phyloP scores from a whole-genome alignment of 2,888 invertebrate species.

The Ennomos quercinarius region DNA sequence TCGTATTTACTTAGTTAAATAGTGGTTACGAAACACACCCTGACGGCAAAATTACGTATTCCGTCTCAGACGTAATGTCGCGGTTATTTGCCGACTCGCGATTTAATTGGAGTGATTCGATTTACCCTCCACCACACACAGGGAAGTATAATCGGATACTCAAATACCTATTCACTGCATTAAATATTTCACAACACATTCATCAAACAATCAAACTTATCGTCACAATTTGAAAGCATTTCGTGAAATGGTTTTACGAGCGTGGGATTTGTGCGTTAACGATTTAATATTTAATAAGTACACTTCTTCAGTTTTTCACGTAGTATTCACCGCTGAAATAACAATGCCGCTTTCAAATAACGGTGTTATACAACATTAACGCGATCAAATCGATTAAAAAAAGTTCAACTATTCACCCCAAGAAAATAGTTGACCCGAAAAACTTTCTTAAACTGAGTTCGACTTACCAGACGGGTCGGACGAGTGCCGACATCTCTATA shows the following conservation, averaged over 20 bases:
- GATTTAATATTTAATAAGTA: slow-evolving; percentile 58
- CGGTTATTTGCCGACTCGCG: slow-evolving; percentile 65
- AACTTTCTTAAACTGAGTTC: slow-evolving; percentile 40
- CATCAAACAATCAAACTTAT: slow-evolving; percentile 47
- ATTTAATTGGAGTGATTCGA: slow-evolving; percentile 62
- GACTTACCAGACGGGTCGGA: slow-evolving; percentile 85
- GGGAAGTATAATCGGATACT: slow-evolving; percentile 55
- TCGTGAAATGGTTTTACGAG: slow-evolving; percentile 85
- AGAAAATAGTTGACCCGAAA: slow-evolving; percentile 56
- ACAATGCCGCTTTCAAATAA: slow-evolving; percentile 55
- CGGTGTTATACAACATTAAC: slow-evolving; percentile 45
- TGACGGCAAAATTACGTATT: slow-evolving; percentile 62
- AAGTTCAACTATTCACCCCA: slow-evolving; percentile 54
- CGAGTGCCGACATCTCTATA: slow-evolving; percentile 86
- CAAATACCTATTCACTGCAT: slow-evolving; percentile 47
- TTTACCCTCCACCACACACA: slow-evolving; percentile 60
- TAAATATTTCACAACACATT: slow-evolving; percentile 45
- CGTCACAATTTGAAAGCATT: slow-evolving; percentile 77
- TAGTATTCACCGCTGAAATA: slow-evolving; percentile 77
- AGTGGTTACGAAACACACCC: slow-evolving; percentile 55
- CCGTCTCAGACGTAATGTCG: slow-evolving; percentile 60
- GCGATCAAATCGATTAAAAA: slow-evolving; percentile 45
- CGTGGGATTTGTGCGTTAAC: slow-evolving; percentile 84
- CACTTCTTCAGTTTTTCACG: slow-evolving; percentile 71
- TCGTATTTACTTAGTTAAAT: slow-evolving; percentile 39